These are phyloP conservation scores for Merluccius polli DNA, from an alignment of 2,797 vertebrate genomes.

Conservation along the genomic window DNA sequence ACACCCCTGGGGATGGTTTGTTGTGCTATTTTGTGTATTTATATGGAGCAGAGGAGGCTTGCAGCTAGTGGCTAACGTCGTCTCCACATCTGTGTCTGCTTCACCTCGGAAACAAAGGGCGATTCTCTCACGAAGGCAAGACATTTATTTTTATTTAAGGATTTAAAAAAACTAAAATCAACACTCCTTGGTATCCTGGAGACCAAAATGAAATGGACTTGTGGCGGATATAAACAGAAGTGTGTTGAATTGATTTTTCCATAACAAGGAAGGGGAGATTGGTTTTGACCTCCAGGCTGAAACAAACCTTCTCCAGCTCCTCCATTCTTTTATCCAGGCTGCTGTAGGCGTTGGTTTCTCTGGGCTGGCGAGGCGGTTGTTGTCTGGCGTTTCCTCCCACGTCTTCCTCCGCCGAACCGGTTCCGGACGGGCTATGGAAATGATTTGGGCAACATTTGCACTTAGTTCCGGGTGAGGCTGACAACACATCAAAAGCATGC, in stretches of 20 bases:
- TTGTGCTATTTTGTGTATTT: not conserved
- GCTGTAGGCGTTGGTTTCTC: conserved; percentile 67
- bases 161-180: not conserved
- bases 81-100: not conserved
- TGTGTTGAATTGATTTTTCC: not conserved
- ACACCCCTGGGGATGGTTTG: not conserved
- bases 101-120: not conserved
- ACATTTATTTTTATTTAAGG: not conserved
- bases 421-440: conserved; percentile 49
- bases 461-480: not conserved
- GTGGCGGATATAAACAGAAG: not conserved
- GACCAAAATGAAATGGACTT: not conserved
- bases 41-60: not conserved
- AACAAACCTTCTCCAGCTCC: conserved; percentile 89
- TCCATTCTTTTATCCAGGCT: conserved; percentile 87
- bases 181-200: not conserved
- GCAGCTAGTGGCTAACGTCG: not conserved
- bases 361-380: conserved; percentile 73
- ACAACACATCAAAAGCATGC: not conserved
- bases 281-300: not conserved
- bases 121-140: not conserved
- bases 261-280: not conserved
- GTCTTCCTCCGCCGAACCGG: conserved; percentile 83
- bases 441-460: too few species aligned
- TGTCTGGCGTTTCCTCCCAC: conserved; percentile 61